These are phyloP conservation scores for Sorex maritimensis DNA, from an alignment of 2,797 vertebrate genomes.

Conservation along the genomic window DNA sequence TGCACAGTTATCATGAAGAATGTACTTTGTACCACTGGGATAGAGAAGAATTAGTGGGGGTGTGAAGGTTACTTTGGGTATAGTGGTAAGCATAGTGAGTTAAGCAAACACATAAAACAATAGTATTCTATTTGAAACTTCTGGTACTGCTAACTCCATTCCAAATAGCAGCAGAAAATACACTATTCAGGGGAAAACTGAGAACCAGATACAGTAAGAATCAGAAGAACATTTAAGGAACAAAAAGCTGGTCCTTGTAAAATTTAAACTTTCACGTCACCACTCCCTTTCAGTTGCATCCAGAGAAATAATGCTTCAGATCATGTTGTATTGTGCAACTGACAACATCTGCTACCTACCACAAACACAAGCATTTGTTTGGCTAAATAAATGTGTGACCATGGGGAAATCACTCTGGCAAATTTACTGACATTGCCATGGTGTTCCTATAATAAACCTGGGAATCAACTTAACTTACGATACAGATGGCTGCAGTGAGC, in stretches of 20 bases:
- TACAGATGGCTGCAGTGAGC: constrained; percentile 79
- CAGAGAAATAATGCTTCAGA: constrained; percentile 34
- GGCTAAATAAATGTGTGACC: constrained; percentile 82
- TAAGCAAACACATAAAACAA: constrained; percentile 5
- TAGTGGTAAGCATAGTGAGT: neutral
- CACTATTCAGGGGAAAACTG: neutral
- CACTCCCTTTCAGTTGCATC: constrained; percentile 9
- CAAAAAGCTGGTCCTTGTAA: neutral
- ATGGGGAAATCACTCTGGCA: constrained; percentile 81
- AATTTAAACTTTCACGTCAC: neutral
- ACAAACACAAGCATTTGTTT: constrained; percentile 81
- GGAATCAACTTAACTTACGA: constrained; percentile 77
- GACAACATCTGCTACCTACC: constrained; percentile 81
- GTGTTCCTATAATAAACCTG: constrained; percentile 79
- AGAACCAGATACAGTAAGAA: neutral
- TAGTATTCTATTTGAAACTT: constrained; percentile 44
- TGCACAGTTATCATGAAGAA: neutral
- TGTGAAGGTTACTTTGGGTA: neutral
- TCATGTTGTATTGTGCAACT: constrained; percentile 50
- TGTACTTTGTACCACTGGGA: neutral
- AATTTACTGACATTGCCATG: constrained; percentile 77
- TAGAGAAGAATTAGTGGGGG: neutral
- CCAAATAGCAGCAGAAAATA: constrained; percentile 9
- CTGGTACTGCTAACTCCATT: neutral
- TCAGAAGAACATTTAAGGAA: constrained; percentile 8